Base-by-base conservation (phyloP, 2,888 invertebrate species). In the Bembecia ichneumoniformis region DNA sequence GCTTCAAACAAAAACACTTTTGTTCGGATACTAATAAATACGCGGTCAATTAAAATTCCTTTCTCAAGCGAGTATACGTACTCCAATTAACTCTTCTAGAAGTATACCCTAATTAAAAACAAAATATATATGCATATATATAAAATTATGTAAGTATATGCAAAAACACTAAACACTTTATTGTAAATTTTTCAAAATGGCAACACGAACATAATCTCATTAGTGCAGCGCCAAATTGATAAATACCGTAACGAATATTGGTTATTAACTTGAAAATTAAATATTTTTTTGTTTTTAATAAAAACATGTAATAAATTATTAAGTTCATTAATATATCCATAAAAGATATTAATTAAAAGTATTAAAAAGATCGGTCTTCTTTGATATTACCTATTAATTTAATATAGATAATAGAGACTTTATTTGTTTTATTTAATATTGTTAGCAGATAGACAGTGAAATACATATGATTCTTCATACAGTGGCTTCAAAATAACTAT, bases 181-280 rank as follows among this genome's bases (percentile, higher is more conserved):
- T 64, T 60, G 60, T 57, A 51, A 56, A 56, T 66, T 71, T 69
- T 67, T 55, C 57, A 53, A 62, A 50, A 58, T 69, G 68, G 76
- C 68, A 75, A 72, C 71, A 71, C 62, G 57, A 55, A 13, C 51
- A 36, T 10, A 52, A 55, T 49, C 59, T 55, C 56, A 49, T 48
- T 63, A 66, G 70, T 58, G 63, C 54, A 49, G 49, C 46, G 45
- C 17, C 13, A 10, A 44, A 1, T 16, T 44, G 11, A 44, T 15
- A 13, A 44, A 15, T 1, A 44, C 7, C 16, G 17, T 44, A 15
- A 14, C 13, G 44, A 13, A 13, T 40, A 40, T 13, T 40, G 2
- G n/a, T 14, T 13, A 40, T 13, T 40, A 36, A 36, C 36, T 1
- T 36, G 3, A 36, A n/a, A 36, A 36, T 36, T 17, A 3, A 17